A percentile compares a stretch with the other conserved stretches of the same genome.
These are phyloP conservation scores for Hyperoplus lanceolatus DNA, from an alignment of 2,797 vertebrate species.

Conservation along the genomic window DNA sequence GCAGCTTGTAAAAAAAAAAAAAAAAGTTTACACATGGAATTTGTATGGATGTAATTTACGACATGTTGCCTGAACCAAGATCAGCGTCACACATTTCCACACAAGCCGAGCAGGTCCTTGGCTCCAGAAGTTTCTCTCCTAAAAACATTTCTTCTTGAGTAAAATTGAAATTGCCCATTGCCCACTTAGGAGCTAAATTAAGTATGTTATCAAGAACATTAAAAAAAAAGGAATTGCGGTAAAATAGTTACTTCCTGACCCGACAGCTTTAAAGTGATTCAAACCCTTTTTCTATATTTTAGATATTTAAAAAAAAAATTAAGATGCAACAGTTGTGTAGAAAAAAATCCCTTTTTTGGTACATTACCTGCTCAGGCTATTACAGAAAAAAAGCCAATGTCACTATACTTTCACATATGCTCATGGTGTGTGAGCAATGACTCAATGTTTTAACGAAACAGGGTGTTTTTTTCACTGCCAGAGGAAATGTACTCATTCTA, in stretches of 20 bases:
- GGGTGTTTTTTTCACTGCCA: constrained; percentile 34
- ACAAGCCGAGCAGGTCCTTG: constrained; percentile 34
- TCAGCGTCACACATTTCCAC: constrained; percentile 60
- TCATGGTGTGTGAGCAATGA: constrained; percentile 33
- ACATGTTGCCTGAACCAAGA: constrained; percentile 56
- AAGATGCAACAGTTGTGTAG: neutral
- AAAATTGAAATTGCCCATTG: constrained; percentile 45
- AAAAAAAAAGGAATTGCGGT: neutral
- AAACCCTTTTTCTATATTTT: neutral
- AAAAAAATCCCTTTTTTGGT: constrained; percentile 8
- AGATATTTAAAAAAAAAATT: neutral
- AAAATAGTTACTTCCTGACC: too few species aligned
- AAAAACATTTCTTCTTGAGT: constrained; percentile 37
- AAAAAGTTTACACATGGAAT: constrained; percentile 59
- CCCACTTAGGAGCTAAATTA: constrained; percentile 34
- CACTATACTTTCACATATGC: constrained; percentile 10
- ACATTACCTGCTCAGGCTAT: constrained; percentile 8
- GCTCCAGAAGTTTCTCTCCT: constrained; percentile 44
- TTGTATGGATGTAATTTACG: constrained; percentile 66
- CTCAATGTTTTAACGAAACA: constrained; percentile 65
- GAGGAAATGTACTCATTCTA: constrained; percentile 72
- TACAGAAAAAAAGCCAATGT: constrained; percentile 13
- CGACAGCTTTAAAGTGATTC: neutral
- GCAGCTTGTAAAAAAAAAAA: constrained; percentile 46
- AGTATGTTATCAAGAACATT: constrained; percentile 13